Percentiles rank a stretch among this genome's conserved stretches.
These are phyloP conservation scores for Sarotherodon lohbergeri DNA, from an alignment of 2,113 vertebrate genomes.

Conservation along the genomic window DNA sequence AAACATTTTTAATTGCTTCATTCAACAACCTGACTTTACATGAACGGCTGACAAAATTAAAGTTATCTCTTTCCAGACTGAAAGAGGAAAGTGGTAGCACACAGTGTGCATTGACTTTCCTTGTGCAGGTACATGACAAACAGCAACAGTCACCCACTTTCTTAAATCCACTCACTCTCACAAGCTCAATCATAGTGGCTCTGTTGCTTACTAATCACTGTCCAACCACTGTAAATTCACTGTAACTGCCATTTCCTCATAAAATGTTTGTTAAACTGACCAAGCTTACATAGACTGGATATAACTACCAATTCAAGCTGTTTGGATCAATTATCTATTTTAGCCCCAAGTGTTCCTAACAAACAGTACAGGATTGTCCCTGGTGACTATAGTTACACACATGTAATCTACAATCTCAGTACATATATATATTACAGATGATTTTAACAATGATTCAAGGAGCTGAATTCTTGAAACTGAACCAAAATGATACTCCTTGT, in stretches of 20 bases:
- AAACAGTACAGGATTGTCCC: neutral
- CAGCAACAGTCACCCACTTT: neutral
- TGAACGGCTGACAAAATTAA: neutral
- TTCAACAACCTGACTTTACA: neutral
- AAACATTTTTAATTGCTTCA: neutral
- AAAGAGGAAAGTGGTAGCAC: neutral
- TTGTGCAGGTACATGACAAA: neutral
- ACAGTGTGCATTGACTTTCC: neutral
- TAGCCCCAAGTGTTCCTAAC: neutral
- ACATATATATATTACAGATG: neutral
- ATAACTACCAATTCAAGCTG: neutral
- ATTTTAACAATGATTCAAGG: neutral
- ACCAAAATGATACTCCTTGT: fast-evolving
- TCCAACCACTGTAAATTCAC: neutral
- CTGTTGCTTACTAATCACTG: neutral
- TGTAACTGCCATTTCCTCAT: neutral
- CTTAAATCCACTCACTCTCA: neutral
- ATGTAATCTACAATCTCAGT: neutral
- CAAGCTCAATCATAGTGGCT: neutral
- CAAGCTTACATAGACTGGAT: neutral
- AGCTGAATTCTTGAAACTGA: fast-evolving
- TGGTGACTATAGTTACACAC: neutral
- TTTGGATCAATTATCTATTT: neutral
- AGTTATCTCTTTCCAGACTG: neutral
- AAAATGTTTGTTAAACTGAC: neutral